Evolutionary conservation across 2,888 invertebrate genomes (phyloP).

Genomic region (Drosophila peninsularis): DNA sequence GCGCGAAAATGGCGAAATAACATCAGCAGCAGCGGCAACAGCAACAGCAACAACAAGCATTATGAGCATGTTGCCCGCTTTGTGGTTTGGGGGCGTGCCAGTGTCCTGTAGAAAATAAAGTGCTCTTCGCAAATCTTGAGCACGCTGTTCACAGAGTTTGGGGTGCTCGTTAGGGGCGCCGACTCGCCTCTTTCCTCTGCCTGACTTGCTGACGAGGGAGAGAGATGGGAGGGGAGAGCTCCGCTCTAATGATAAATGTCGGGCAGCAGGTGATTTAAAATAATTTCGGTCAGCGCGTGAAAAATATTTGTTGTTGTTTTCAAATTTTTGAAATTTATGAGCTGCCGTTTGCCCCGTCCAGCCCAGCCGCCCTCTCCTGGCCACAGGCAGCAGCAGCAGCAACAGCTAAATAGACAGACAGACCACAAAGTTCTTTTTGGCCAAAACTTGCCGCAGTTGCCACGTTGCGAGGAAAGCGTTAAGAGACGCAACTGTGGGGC

Average conservation of each 20-base stretch:
- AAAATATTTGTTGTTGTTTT: constrained; percentile 69
- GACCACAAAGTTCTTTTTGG: constrained; percentile 43
- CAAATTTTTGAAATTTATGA: constrained; percentile 73
- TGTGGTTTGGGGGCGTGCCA: constrained; percentile 58
- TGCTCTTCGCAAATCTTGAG: constrained; percentile 71
- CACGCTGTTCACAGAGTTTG: constrained; percentile 46
- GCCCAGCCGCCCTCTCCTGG: constrained; percentile 5
- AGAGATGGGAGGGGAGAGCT: background rate
- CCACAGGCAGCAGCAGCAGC: constrained; percentile 4
- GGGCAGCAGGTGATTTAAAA: constrained; percentile 81
- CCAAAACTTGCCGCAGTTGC: constrained; percentile 57
- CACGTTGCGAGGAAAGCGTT: constrained; percentile 36
- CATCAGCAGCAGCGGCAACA: constrained; percentile 51
- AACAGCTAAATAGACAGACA: constrained; percentile 23
- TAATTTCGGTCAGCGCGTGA: constrained; percentile 75
- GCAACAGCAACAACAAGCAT: constrained; percentile 35
- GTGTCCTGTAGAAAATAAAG: constrained; percentile 67
- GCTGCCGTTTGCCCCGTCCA: constrained; percentile 50
- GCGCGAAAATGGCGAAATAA: constrained; percentile 76
- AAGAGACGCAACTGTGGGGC: background rate
- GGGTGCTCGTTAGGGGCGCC: constrained; percentile 61
- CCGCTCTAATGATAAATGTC: constrained; percentile 76
- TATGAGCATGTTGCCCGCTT: constrained; percentile 54
- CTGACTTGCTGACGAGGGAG: constrained; percentile 34
- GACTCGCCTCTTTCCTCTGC: background rate